Conservation (phyloP, 2,797 vertebrate species). For the Caiman crocodilus region DNA sequence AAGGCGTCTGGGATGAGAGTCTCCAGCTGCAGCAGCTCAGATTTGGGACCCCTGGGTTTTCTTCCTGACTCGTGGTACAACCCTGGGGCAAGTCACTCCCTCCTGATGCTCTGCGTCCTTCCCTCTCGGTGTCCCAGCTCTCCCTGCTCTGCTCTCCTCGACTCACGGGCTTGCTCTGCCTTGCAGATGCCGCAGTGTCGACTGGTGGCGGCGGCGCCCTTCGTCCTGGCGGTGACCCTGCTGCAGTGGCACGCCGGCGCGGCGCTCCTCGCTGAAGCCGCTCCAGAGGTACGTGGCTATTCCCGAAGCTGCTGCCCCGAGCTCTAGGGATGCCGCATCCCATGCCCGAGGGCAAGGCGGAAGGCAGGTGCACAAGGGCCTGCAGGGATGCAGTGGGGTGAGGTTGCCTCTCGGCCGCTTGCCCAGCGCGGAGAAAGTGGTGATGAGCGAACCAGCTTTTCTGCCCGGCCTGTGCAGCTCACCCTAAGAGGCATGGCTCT, state of each 20-base stretch:
- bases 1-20: too few species aligned
- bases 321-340: not conserved
- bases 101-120: not conserved
- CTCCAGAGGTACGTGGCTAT: slow-evolving; percentile 79
- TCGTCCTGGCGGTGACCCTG: slow-evolving; percentile 80
- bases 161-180: not conserved
- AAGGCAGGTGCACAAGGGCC: not conserved
- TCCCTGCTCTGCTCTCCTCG: not conserved
- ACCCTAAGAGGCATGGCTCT: too few species aligned
- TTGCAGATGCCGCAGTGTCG: slow-evolving; percentile 88
- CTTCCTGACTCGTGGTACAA: not conserved
- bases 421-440: too few species aligned
- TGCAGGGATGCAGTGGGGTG: too few species aligned
- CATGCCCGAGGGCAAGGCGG: not conserved
- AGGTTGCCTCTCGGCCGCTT: too few species aligned
- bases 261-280: slow-evolving; percentile 64
- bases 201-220: slow-evolving; percentile 71
- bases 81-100: not conserved
- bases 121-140: not conserved
- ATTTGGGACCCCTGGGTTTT: not conserved
- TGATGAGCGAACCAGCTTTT: too few species aligned
- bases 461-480: too few species aligned
- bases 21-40: too few species aligned
- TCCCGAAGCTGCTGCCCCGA: not conserved
- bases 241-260: slow-evolving; percentile 76